Percentiles rank a stretch among this genome's conserved stretches.
Conservation (phyloP, 2,888 invertebrate genomes). For the Trachelus tabidus region DNA sequence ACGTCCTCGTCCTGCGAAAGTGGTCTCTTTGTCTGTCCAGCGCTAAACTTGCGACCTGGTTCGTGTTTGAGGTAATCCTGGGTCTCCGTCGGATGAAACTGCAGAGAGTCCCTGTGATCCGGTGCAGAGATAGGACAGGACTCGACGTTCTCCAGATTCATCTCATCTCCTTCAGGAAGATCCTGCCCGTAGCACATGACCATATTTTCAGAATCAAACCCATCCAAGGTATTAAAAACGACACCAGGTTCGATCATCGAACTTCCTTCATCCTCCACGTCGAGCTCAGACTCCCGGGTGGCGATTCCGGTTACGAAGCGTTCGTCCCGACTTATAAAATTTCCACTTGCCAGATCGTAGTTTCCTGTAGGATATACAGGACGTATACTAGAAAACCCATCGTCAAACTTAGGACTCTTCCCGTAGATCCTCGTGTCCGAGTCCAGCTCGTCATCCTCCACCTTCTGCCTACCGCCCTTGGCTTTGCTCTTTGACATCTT, state of each 20-base stretch:
- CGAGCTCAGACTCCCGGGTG: conserved; percentile 25
- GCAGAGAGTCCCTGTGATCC: background rate
- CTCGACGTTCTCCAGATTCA: conserved; percentile 39
- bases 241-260: conserved; percentile 44
- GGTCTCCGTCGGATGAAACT: background rate
- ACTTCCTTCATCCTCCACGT: conserved; percentile 9
- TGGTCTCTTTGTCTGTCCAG: conserved; percentile 57
- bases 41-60: conserved; percentile 55
- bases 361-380: conserved; percentile 8
- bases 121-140: background rate
- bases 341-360: conserved; percentile 26
- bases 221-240: conserved; percentile 61
- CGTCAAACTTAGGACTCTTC: conserved; percentile 63
- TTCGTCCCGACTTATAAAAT: conserved; percentile 28
- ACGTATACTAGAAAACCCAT: conserved; percentile 37
- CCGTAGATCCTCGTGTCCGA: conserved; percentile 58
- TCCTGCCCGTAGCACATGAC: conserved; percentile 20
- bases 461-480: conserved; percentile 54
- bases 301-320: conserved; percentile 18
- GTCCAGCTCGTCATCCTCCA: conserved; percentile 55
- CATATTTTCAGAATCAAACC: conserved; percentile 49
- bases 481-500: conserved; percentile 40
- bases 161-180: conserved; percentile 17
- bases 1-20: conserved; percentile 59
- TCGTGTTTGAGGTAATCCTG: conserved; percentile 49